Evolutionary conservation across 2,797 vertebrate genomes (phyloP), one percentile per base, ranked within the genome.

Genomic region (Diceros bicornis): DNA sequence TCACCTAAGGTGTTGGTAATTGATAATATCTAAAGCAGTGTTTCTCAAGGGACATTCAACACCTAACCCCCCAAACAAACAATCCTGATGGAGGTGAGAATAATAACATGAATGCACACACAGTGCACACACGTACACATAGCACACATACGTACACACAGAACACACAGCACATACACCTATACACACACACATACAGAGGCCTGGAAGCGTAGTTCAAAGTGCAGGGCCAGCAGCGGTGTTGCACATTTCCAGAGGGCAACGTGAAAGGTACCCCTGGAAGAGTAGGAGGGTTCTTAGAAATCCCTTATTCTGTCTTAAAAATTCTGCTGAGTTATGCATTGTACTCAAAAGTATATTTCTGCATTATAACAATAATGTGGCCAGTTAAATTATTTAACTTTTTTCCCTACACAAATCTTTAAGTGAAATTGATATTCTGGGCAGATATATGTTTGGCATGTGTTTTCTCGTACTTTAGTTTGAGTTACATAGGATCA

Each of bases 161-260:
- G 17, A 25, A 55, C 59, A 75, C 68, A 18, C 29, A 4, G 18
- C 17, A 13, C 25, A 25, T 84, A 72, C 5, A 71, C n/a, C 4
- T 0, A 9, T 13, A 59, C 13, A 23, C 9, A 3, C 16, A 0
- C 20, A 12, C 2, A n/a, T 6, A 21, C 52, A 10, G 13, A 20
- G 0, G 4, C 47, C 32, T 64, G 55, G 77, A 55, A 41, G 23
- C 25, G 6, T 2, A 6, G 66, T 44, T 95, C 11, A 25, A 11
- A n/a, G 81, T n/a, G 32, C 66, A 64, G n/a, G 72, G 47, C 8
- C 86, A 57, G 34, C 44, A 44, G 34, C 59, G 62, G 25, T 57
- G 44, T 17, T 68, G n/a, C 4, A 8, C 61, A 11, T 88, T 61
- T 88, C n/a, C 23, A 4, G 13, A 74, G 44, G 18, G 10, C 13